These are phyloP conservation scores for Megalopta genalis DNA, from an alignment of 1,140 invertebrate genomes.

Conservation along the genomic window DNA sequence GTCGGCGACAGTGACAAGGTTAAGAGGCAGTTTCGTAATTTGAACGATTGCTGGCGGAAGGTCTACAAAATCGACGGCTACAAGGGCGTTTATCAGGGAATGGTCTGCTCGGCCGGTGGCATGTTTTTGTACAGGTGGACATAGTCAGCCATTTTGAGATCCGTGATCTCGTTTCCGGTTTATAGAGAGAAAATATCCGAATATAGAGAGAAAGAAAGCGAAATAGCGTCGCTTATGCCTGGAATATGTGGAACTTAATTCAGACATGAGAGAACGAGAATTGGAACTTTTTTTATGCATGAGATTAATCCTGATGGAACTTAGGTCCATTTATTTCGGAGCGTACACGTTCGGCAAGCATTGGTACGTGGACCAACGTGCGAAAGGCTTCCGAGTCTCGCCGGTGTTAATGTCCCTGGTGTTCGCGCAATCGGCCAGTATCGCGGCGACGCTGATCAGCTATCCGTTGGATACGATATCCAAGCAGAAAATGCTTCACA, in stretches of 20 bases:
- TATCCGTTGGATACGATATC: slow-evolving; percentile 22
- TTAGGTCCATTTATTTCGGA: slow-evolving; percentile 29
- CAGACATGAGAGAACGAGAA: no score
- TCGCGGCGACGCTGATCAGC: background rate
- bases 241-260: no score
- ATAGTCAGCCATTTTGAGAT: background rate
- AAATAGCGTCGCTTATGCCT: no score
- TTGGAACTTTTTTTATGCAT: no score
- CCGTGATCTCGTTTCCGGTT: no score
- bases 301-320: background rate
- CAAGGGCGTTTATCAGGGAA: slow-evolving; percentile 26
- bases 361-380: background rate
- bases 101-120: background rate
- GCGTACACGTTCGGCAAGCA: slow-evolving; percentile 7
- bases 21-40: slow-evolving; percentile 2
- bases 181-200: no score
- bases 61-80: slow-evolving; percentile 19
- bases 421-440: slow-evolving; percentile 1
- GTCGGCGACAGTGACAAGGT: background rate
- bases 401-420: slow-evolving; percentile 17
- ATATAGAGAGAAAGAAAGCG: no score
- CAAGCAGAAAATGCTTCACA: slow-evolving; percentile 38
- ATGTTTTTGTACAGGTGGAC: slow-evolving; percentile 26
- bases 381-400: background rate
- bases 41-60: slow-evolving; percentile 11